Conservation (phyloP, 2,797 vertebrate genomes). For the Melanotaenia maccullochi region DNA sequence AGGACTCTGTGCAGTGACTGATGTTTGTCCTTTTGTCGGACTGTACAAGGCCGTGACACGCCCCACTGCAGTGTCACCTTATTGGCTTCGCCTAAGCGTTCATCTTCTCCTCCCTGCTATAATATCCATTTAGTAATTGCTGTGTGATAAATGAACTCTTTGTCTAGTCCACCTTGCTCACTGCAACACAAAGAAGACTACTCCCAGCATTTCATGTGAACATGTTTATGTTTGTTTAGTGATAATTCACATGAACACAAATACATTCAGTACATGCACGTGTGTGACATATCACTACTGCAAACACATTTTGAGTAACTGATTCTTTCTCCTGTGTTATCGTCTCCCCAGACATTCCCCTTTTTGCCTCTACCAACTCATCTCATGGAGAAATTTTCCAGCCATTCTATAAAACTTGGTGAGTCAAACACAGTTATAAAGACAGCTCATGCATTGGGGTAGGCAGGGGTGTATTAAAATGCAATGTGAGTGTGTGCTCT, state of each 20-base stretch:
- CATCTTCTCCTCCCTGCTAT: slow-evolving; percentile 59
- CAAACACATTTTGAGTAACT: slow-evolving; percentile 56
- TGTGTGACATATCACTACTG: slow-evolving; percentile 44
- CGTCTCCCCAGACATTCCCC: slow-evolving; percentile 52
- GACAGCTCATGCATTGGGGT: slow-evolving; percentile 48
- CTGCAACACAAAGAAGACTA: slow-evolving; percentile 40
- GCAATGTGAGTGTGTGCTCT: slow-evolving; percentile 59
- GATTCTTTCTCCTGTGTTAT: slow-evolving; percentile 69
- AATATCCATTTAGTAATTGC: slow-evolving; percentile 54
- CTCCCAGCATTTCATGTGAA: slow-evolving; percentile 18
- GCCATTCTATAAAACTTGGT: slow-evolving; percentile 54
- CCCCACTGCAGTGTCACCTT: slow-evolving; percentile 59
- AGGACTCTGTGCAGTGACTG: slow-evolving; percentile 42
- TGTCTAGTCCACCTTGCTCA: slow-evolving; percentile 46
- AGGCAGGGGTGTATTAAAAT: slow-evolving; percentile 64
- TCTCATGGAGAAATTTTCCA: slow-evolving; percentile 70
- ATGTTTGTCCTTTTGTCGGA: slow-evolving; percentile 40
- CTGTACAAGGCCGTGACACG: slow-evolving; percentile 44
- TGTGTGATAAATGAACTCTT: slow-evolving; percentile 61
- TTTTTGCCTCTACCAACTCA: slow-evolving; percentile 41
- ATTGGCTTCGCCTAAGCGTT: slow-evolving; percentile 63
- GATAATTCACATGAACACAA: slow-evolving; percentile 49
- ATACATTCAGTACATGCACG: slow-evolving; percentile 32
- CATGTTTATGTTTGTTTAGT: slow-evolving; percentile 10
- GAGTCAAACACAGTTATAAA: slow-evolving; percentile 68